Conservation (phyloP, 2,888 invertebrate genomes). For the Hyalella azteca region DNA sequence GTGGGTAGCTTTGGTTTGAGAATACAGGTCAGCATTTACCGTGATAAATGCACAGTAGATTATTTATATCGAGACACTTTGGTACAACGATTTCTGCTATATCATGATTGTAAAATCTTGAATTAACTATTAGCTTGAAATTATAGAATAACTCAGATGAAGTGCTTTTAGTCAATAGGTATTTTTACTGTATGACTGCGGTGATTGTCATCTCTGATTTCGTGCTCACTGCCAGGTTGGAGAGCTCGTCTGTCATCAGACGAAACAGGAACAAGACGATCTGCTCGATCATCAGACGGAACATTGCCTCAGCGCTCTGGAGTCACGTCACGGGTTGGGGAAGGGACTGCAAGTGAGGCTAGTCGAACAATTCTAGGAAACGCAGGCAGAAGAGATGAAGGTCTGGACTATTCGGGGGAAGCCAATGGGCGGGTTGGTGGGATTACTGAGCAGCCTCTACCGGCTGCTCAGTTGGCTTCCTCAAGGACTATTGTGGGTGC, state of each 20-base stretch:
- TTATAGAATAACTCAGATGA: too few species aligned
- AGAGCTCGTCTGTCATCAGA: constrained; percentile 6
- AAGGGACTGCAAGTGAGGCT: neutral
- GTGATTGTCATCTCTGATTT: too few species aligned
- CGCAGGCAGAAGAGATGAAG: neutral
- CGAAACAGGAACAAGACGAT: neutral
- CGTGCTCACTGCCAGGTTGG: too few species aligned
- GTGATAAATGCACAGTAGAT: too few species aligned
- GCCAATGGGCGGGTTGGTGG: constrained; percentile 58
- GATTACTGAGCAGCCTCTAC: constrained; percentile 53
- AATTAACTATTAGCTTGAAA: too few species aligned
- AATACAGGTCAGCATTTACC: too few species aligned
- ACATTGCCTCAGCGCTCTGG: neutral
- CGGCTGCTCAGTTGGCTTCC: constrained; percentile 39
- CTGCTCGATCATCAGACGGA: constrained; percentile 6
- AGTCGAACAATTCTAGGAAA: neutral
- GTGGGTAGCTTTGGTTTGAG: too few species aligned
- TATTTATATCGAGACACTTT: too few species aligned
- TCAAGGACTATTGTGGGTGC: neutral
- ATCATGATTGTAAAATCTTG: too few species aligned
- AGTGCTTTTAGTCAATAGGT: too few species aligned
- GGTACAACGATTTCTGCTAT: too few species aligned
- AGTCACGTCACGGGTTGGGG: neutral
- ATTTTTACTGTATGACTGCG: too few species aligned
- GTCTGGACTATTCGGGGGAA: constrained; percentile 48